A percentile compares a stretch with the other conserved stretches of the same genome.
Conservation (phyloP, 2,797 vertebrate species). For the Adrianichthys oophorus region DNA sequence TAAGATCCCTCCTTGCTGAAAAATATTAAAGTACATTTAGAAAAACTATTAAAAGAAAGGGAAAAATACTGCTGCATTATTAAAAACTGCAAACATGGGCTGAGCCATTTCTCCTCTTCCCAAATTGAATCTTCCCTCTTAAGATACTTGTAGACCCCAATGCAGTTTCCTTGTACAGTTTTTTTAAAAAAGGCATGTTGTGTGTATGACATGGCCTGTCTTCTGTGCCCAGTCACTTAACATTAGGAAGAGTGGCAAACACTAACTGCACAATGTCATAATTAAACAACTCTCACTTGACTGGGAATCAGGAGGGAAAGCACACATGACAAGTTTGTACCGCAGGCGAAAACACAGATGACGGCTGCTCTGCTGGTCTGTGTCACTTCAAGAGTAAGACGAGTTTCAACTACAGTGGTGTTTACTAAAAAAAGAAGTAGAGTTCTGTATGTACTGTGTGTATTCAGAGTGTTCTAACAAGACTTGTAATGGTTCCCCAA, state of each 20-base stretch:
- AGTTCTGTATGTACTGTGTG: slow-evolving; percentile 1
- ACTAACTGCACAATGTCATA: slow-evolving; percentile 66
- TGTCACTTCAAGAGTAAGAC: slow-evolving; percentile 12
- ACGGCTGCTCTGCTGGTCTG: slow-evolving; percentile 15
- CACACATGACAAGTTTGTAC: slow-evolving; percentile 50
- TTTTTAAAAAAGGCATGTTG: slow-evolving; percentile 54
- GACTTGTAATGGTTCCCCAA: background rate
- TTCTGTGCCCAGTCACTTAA: slow-evolving; percentile 71
- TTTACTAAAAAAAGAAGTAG: slow-evolving; percentile 20
- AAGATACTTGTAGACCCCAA: slow-evolving; percentile 34
- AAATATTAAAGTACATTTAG: background rate
- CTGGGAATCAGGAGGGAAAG: slow-evolving; percentile 52
- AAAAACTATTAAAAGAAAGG: background rate
- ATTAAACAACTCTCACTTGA: slow-evolving; percentile 63
- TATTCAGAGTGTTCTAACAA: slow-evolving; percentile 2
- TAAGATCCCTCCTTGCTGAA: too few relatives aligned
- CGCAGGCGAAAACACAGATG: slow-evolving; percentile 35
- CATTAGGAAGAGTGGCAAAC: slow-evolving; percentile 65
- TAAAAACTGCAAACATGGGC: slow-evolving; percentile 10
- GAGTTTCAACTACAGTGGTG: slow-evolving; percentile 12
- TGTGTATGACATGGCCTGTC: slow-evolving; percentile 55
- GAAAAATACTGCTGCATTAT: slow-evolving; percentile 21
- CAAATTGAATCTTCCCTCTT: slow-evolving; percentile 20
- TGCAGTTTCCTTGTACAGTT: slow-evolving; percentile 66
- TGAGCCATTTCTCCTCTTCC: background rate